Percentiles rank a stretch among this genome's conserved stretches.
Evolutionary conservation across 2,113 vertebrate genomes (phyloP).

Genomic region (Phaethornis superciliosus): DNA sequence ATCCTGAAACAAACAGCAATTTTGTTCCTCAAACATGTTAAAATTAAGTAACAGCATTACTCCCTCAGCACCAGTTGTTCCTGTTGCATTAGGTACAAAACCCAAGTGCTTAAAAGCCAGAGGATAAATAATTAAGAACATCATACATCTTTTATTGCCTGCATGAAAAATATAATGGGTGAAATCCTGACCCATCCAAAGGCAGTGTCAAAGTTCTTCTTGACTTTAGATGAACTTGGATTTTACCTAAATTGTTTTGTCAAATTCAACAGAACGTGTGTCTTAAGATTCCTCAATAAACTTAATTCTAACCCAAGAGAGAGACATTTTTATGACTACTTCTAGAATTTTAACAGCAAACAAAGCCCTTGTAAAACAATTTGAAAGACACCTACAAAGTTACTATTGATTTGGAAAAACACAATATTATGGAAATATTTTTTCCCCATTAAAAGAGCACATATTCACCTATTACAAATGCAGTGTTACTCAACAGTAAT

Average conservation of each 20-base stretch:
- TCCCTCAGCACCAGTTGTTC: not conserved
- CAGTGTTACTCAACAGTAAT: not conserved
- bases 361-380: not conserved
- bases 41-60: not conserved
- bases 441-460: not conserved
- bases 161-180: not conserved
- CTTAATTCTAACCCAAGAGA: not conserved
- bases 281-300: accelerated
- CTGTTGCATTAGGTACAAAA: not conserved
- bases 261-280: not conserved
- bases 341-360: not conserved
- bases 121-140: constrained; percentile 55
- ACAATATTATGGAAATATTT: not conserved
- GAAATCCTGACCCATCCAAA: not conserved
- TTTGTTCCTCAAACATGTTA: constrained; percentile 15
- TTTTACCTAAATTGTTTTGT: not conserved
- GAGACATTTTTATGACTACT: not conserved
- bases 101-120: constrained; percentile 43
- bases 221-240: not conserved
- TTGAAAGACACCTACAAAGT: not conserved
- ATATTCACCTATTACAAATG: not conserved
- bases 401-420: not conserved
- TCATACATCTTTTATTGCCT: constrained; percentile 42
- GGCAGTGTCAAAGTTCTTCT: not conserved
- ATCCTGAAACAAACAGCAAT: not conserved